phyloP scores from a whole-genome alignment of 2,113 vertebrate genomes.

The Lophochroa leadbeateri region DNA sequence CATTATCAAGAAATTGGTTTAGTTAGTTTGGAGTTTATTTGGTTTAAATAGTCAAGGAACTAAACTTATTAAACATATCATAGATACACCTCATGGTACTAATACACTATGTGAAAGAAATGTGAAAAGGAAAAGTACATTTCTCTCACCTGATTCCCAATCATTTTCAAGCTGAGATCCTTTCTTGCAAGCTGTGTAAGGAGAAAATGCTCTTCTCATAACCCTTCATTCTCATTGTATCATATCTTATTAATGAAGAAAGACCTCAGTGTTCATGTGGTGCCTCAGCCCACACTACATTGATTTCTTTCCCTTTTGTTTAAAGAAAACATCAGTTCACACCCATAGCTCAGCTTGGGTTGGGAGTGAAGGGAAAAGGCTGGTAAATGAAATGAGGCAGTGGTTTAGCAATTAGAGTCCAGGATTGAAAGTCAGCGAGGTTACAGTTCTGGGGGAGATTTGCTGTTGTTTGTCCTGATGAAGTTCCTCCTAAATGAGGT shows the following conservation, averaged over 20 bases:
- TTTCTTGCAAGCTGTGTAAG: neutral
- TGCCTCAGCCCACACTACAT: neutral
- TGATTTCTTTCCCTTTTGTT: neutral
- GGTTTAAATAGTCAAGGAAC: neutral
- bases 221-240: neutral
- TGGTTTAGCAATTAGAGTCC: neutral
- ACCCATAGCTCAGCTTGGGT: neutral
- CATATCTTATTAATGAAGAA: neutral
- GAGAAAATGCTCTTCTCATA: neutral
- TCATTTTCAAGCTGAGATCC: neutral
- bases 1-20: neutral
- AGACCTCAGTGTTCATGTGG: neutral
- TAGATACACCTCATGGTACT: neutral
- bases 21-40: neutral
- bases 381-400: neutral
- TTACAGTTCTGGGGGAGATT: neutral
- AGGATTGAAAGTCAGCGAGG: neutral
- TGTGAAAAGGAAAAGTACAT: neutral
- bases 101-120: neutral
- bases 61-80: neutral
- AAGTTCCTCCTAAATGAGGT: slow-evolving; percentile 43
- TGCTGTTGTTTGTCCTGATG: slow-evolving; percentile 31
- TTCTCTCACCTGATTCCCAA: neutral
- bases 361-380: neutral
- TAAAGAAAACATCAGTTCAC: neutral